Conservation (phyloP, 2,888 invertebrate genomes). For the Dolomedes plantarius region DNA sequence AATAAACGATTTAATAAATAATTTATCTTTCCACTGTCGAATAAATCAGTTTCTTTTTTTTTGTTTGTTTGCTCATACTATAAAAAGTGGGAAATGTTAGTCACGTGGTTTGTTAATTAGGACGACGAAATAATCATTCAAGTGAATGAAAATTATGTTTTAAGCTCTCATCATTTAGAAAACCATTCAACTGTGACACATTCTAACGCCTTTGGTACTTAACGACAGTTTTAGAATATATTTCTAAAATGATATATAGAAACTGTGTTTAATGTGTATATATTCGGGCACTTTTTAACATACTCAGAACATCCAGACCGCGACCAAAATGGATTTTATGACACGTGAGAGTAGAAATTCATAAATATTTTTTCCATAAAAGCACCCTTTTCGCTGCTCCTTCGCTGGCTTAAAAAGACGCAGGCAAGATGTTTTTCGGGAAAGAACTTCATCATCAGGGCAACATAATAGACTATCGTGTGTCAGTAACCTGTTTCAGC, state of each 20-base stretch:
- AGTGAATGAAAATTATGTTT: no score
- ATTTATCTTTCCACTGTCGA: no score
- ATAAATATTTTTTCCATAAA: conserved; percentile 16
- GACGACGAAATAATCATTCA: no score
- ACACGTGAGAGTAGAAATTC: not conserved
- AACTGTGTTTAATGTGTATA: not conserved
- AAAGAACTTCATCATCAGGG: not conserved
- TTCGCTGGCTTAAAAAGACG: not conserved
- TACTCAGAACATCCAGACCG: not conserved
- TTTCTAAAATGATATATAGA: not conserved
- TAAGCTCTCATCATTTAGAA: no score
- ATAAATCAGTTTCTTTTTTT: no score
- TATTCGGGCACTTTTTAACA: not conserved
- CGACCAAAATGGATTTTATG: not conserved
- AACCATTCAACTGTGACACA: no score
- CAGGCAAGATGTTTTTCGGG: not conserved
- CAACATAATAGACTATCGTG: not conserved
- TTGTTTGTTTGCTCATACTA: no score
- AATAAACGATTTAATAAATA: no score
- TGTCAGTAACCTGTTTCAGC: not conserved
- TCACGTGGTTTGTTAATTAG: no score
- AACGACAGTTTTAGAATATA: no score
- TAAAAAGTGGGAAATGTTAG: no score
- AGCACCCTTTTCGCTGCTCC: not conserved
- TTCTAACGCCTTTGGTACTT: no score